Percentiles rank a stretch among this genome's conserved stretches.
phyloP scores from a whole-genome alignment of 2,888 invertebrate genomes.

The Limenitis camilla region DNA sequence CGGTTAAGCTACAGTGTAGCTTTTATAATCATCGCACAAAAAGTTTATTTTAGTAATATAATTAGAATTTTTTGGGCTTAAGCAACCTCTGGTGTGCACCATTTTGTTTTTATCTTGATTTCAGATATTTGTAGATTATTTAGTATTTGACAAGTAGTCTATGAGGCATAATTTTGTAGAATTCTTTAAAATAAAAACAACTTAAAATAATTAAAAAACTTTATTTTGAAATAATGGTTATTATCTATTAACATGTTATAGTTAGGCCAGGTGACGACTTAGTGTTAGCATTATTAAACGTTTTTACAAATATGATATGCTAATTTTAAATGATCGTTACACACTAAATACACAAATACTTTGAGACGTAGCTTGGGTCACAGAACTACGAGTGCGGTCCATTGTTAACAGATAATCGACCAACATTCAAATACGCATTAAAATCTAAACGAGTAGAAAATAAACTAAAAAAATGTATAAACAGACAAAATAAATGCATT shows the following conservation, averaged over 20 bases:
- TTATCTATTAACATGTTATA: conserved; percentile 73
- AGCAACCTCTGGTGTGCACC: too few relatives aligned
- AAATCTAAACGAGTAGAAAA: conserved; percentile 60
- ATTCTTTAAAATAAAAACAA: conserved; percentile 7
- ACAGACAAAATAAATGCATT: conserved; percentile 73
- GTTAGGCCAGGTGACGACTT: conserved; percentile 63
- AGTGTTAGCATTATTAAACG: conserved; percentile 56
- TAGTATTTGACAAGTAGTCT: too few relatives aligned
- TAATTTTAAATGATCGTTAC: conserved; percentile 40
- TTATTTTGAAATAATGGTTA: conserved; percentile 72
- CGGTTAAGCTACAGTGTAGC: too few relatives aligned
- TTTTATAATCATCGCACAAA: too few relatives aligned
- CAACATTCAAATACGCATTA: conserved; percentile 60
- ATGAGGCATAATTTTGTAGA: not conserved
- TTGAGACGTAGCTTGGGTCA: conserved; percentile 10
- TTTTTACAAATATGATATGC: conserved; percentile 69
- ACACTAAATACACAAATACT: conserved; percentile 11
- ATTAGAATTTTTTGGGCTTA: too few relatives aligned
- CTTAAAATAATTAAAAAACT: conserved; percentile 46
- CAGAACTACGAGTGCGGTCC: conserved; percentile 21
- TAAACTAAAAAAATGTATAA: conserved; percentile 67
- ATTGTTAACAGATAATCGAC: conserved; percentile 69
- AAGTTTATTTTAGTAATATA: too few relatives aligned
- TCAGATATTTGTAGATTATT: too few relatives aligned
- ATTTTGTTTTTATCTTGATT: too few relatives aligned